phyloP scores from a whole-genome alignment of 2,797 vertebrate genomes.

The Poecilia picta region DNA sequence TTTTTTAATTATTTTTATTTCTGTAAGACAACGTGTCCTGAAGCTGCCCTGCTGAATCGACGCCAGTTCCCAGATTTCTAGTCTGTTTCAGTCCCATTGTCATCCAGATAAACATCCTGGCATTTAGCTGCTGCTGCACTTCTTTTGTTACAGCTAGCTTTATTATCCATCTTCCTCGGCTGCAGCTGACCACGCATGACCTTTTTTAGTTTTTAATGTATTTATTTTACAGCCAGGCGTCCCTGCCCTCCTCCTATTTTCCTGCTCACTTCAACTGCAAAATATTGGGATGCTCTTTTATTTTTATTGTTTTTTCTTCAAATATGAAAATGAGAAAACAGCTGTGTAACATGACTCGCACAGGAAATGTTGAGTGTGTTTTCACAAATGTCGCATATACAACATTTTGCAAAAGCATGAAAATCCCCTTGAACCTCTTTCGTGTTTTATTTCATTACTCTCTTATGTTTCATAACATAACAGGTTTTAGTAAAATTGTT shows the following conservation, averaged over 20 bases:
- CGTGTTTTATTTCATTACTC: neutral
- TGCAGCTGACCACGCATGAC: slow-evolving; percentile 73
- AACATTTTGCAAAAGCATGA: neutral
- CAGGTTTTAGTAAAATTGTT: no score
- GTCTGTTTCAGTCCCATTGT: slow-evolving; percentile 66
- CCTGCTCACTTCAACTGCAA: slow-evolving; percentile 17
- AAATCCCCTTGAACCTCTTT: neutral
- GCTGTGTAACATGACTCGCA: slow-evolving; percentile 1
- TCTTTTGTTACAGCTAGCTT: slow-evolving; percentile 78
- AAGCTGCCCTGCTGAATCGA: slow-evolving; percentile 35
- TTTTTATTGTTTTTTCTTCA: neutral
- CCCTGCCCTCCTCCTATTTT: slow-evolving; percentile 52
- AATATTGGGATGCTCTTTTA: slow-evolving; percentile 25
- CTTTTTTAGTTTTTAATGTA: slow-evolving; percentile 43
- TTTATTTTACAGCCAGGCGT: slow-evolving; percentile 32
- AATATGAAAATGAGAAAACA: neutral
- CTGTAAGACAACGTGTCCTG: neutral
- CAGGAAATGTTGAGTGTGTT: neutral
- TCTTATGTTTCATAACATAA: no score
- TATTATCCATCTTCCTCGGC: slow-evolving; percentile 57
- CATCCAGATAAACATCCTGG: slow-evolving; percentile 68
- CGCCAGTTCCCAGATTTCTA: slow-evolving; percentile 54
- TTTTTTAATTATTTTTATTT: slow-evolving; percentile 12
- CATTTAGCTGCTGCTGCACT: slow-evolving; percentile 80
- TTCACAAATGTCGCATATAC: neutral